Conservation (phyloP, 2,113 vertebrate species). For the human (Homo sapiens) region DNA sequence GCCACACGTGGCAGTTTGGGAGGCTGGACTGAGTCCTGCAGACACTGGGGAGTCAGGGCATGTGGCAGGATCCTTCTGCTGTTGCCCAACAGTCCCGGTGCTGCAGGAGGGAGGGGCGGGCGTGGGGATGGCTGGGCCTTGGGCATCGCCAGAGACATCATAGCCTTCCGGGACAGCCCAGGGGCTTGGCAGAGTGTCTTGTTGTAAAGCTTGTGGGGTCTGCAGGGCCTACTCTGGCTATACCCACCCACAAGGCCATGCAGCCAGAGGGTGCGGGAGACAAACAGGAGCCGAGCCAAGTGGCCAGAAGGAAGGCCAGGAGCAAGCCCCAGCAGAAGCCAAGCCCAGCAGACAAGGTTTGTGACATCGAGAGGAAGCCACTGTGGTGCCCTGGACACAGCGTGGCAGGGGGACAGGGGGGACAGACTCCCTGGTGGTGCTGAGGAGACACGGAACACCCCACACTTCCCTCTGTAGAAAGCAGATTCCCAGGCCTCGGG, state of each 20-base stretch:
- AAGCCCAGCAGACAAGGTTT: background rate
- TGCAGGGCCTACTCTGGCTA: background rate
- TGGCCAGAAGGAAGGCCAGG: rapidly evolving
- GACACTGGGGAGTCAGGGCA: background rate
- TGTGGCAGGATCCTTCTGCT: too few species aligned
- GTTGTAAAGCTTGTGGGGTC: background rate
- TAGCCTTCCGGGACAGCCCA: background rate
- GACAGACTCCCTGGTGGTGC: background rate
- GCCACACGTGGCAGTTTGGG: rapidly evolving
- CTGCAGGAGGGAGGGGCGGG: rapidly evolving
- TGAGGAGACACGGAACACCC: background rate
- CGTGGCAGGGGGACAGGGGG: background rate
- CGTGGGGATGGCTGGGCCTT: rapidly evolving
- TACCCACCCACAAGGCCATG: rapidly evolving
- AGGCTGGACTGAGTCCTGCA: background rate
- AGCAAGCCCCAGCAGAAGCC: background rate
- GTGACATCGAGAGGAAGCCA: background rate
- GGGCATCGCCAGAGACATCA: background rate
- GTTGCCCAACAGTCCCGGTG: rapidly evolving
- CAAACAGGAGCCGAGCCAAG: background rate
- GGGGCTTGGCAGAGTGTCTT: background rate
- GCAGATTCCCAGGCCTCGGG: background rate
- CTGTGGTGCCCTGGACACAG: background rate
- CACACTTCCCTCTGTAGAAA: background rate
- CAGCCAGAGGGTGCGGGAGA: background rate